Evolutionary conservation across 2,113 vertebrate genomes (phyloP).

Genomic region (pig (Sus scrofa)): DNA sequence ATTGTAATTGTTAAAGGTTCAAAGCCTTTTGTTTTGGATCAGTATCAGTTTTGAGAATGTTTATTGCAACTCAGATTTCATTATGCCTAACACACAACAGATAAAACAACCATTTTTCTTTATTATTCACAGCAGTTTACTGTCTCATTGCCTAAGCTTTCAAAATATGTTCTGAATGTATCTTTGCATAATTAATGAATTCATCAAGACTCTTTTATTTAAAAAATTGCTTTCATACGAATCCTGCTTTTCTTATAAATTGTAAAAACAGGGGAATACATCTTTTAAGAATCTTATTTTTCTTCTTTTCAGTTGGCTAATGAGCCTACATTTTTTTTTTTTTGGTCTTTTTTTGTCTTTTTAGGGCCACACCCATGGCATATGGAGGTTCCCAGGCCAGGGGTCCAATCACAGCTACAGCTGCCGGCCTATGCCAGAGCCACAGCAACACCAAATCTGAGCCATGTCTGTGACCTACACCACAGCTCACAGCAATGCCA

Average conservation of each 20-base stretch:
- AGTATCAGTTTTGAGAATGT: neutral
- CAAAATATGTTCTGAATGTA: neutral
- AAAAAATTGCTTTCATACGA: neutral
- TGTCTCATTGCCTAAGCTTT: neutral
- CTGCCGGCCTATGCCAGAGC: too few species aligned
- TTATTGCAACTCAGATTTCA: conserved; percentile 7
- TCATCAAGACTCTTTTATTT: neutral
- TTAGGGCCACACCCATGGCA: too few species aligned
- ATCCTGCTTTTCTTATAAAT: neutral
- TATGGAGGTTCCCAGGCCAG: too few species aligned
- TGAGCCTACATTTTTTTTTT: neutral
- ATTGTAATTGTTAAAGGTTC: neutral
- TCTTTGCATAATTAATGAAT: conserved; percentile 24
- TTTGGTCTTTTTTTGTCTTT: too few species aligned
- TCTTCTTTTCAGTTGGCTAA: neutral
- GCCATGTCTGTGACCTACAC: too few species aligned
- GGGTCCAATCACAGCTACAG: too few species aligned
- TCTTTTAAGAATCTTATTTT: neutral
- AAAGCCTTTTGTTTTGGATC: neutral
- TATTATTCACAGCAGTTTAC: neutral
- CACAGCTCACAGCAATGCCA: too few species aligned
- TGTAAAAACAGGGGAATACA: neutral
- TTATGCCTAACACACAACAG: neutral
- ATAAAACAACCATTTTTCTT: neutral
- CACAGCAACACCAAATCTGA: too few species aligned